A percentile compares a stretch with the other conserved stretches of the same genome.
Evolutionary conservation across 2,113 vertebrate genomes (phyloP).

Genomic region (Taurulus bubalis): DNA sequence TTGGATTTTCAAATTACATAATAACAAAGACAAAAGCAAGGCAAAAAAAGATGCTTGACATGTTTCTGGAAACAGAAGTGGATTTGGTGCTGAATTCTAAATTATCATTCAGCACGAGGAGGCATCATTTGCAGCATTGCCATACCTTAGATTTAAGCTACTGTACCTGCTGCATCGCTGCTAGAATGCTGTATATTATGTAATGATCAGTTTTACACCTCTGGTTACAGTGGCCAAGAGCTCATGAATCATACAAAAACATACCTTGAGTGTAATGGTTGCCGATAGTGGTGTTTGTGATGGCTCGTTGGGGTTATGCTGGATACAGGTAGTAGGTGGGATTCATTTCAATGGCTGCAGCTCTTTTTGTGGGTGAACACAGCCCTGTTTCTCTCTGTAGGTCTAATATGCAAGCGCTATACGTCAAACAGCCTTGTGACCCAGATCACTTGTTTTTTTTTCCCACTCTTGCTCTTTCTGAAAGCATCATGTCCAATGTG

Average conservation of each 20-base stretch:
- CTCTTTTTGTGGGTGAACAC: slow-evolving; percentile 48
- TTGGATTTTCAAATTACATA: slow-evolving; percentile 8
- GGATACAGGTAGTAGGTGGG: slow-evolving; percentile 57
- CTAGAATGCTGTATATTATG: slow-evolving; percentile 54
- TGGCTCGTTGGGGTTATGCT: slow-evolving; percentile 48
- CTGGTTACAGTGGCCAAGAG: slow-evolving; percentile 25
- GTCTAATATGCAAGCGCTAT: slow-evolving; percentile 45
- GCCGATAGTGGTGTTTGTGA: slow-evolving; percentile 38
- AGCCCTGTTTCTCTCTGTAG: slow-evolving; percentile 54
- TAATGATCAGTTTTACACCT: slow-evolving; percentile 54
- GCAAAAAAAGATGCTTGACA: slow-evolving; percentile 10
- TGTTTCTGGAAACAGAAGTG: background rate
- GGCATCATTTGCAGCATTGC: slow-evolving; percentile 25
- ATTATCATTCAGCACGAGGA: slow-evolving; percentile 12
- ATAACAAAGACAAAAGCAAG: background rate
- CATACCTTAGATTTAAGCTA: slow-evolving; percentile 28
- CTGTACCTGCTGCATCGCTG: slow-evolving; percentile 50
- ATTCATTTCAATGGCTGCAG: slow-evolving; percentile 52
- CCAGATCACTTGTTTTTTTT: slow-evolving; percentile 58
- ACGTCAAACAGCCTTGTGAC: slow-evolving; percentile 72
- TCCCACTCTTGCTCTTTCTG: slow-evolving; percentile 22
- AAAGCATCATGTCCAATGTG: slow-evolving; percentile 44
- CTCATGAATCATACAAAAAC: slow-evolving; percentile 43
- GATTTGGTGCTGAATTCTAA: slow-evolving; percentile 12
- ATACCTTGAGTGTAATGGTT: slow-evolving; percentile 14